Base-by-base conservation (phyloP, 2,888 invertebrate species). In the Ferrisia virgata region DNA sequence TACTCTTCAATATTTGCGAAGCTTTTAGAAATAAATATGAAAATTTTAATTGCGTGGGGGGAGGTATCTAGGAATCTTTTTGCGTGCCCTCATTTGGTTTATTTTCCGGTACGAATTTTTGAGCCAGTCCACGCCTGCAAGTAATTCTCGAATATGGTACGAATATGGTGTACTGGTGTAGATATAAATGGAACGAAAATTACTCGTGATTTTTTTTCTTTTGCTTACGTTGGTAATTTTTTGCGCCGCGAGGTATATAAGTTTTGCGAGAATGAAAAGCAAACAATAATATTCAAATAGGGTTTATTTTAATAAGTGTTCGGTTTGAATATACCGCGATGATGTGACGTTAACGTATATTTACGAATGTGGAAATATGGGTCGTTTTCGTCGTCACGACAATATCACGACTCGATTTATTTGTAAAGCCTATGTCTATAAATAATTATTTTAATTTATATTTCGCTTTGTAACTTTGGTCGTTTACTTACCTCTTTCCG, bases 381-480 rank as follows among this genome's bases (percentile, higher is more conserved):
- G 72, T 76, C 72, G 36, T 76, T 76, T 69, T 76, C 36, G 72
- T 76, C 36, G 72, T 76, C 72, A 76, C 72, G 72, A 76, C 72
- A 76, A 28, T 76, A 36, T 18, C 72, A 76, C 18, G 33, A 36
- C 72, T 76, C 72, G 36, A 36, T 36, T 33, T 76, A 76, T 76
- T 36, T 76, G 72, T 76, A 9, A 18, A 76, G 36, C 72, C 28
- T 18, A 76, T 36, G 36, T 36, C 72, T 76, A 76, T 76, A 76
- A 76, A 76, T 76, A 76, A 76, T 76, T 33, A 76, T 76, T 76
- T 36, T 76, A 76, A 76, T 76, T 76, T 36, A 18, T 76, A 76
- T 36, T 76, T 76, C 36, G 18, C n/a, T 76, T 76, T 33, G 72
- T 76, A 33, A 28, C 64, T 64, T 64, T 28, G 15, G 9, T 33